Evolutionary conservation across 2,888 invertebrate species (phyloP).

Genomic region (Oxystoma pomonae): DNA sequence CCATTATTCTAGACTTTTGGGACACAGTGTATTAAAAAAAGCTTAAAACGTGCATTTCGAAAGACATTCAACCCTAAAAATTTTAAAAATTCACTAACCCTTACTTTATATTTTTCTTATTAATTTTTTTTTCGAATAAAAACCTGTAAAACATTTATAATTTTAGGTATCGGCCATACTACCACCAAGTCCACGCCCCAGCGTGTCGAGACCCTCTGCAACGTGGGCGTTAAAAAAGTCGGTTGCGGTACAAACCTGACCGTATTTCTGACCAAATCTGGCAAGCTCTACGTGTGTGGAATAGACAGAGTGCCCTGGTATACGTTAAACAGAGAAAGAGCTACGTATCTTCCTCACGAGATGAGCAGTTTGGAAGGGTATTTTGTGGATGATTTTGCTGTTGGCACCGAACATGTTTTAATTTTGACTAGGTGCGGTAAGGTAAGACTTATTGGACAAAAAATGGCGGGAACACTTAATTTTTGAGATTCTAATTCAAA

Average conservation of each 20-base stretch:
- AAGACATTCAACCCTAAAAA: too few species aligned
- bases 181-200: slow-evolving; percentile 50
- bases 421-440: slow-evolving; percentile 55
- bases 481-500: too few species aligned
- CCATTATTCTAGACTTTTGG: too few species aligned
- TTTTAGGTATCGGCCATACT: slow-evolving; percentile 44
- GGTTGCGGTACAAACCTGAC: slow-evolving; percentile 62
- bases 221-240: slow-evolving; percentile 53
- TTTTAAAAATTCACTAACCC: too few species aligned
- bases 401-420: slow-evolving; percentile 59
- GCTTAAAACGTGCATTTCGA: too few species aligned
- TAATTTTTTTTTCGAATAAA: too few species aligned
- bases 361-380: slow-evolving; percentile 49
- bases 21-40: too few species aligned
- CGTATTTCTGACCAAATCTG: slow-evolving; percentile 57
- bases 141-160: too few species aligned
- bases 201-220: slow-evolving; percentile 53
- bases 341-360: slow-evolving; percentile 53
- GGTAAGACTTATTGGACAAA: too few species aligned
- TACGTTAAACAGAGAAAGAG: slow-evolving; percentile 48
- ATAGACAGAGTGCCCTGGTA: slow-evolving; percentile 58
- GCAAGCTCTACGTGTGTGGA: slow-evolving; percentile 59
- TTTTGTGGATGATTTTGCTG: slow-evolving; percentile 55
- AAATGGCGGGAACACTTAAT: too few species aligned
- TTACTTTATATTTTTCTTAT: too few species aligned